Base-by-base conservation (phyloP, 1,140 invertebrate genomes). In the Pentalonia nigronervosa region DNA sequence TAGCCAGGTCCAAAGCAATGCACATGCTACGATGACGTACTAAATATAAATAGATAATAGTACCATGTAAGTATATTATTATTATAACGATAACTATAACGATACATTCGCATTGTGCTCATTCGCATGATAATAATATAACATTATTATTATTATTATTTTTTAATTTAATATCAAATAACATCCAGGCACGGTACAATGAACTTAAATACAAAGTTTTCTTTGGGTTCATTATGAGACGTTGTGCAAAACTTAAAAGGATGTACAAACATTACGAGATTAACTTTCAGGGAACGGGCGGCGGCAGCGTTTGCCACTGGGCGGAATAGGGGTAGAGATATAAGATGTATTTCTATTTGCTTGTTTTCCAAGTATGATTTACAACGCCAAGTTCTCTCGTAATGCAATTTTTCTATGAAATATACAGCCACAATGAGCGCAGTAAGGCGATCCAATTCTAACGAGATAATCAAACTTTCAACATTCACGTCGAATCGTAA, bases 341-440 rank as follows among this genome's bases (percentile, higher is more conserved):
- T n/a, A 91, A 23, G 50, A 60, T 41, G 41, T 91, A 76, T 91
- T 81, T 81, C 41, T 48, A 47, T 91, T 91, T 48, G 60, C 30
- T 91, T 50, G 47, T 88, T 88, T 88, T 88, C n/a, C 86, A 48
- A 60, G 89, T 67, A 60, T 90, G 89, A 90, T 90, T 90, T 90
- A 90, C 89, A 67, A 45, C 36, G 53, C 45, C 41, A 67, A 90
- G 89, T 90, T 90, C 36, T 86, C 83, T 60, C 30, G 53, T 90
- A 90, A 90, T 67, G 53, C 34, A 90, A 67, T 90, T 90, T 90
- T 90, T 90, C 50, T 90, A 90, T 90, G 89, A 90, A 67, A 30
- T 30, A 90, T 56, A 34, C n/a, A 20, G 50, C 30, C 50, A 11
- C 47, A n/a, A 89, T 7, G 50, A 14, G 30, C 41, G 45, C 45